phyloP scores from a whole-genome alignment of 2,888 invertebrate species.

The Parasteatoda lunata region DNA sequence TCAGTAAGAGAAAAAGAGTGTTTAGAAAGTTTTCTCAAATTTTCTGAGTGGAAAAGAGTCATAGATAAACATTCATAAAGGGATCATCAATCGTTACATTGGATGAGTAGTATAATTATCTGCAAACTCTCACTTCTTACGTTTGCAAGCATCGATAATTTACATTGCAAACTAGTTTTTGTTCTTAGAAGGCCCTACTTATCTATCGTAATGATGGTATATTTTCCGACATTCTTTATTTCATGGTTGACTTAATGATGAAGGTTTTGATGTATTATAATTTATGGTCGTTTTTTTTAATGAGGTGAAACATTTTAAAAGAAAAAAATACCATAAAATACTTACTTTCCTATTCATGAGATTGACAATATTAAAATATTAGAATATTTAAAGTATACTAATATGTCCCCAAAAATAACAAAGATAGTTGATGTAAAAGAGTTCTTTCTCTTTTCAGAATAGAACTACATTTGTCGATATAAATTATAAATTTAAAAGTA shows the following conservation, averaged over 20 bases:
- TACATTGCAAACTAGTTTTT: constrained; percentile 8
- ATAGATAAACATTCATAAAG: not conserved
- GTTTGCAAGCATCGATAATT: not conserved
- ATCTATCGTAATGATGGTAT: not conserved
- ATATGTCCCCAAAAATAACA: too few relatives aligned
- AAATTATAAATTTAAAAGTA: too few relatives aligned
- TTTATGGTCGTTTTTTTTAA: not conserved
- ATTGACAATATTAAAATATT: too few relatives aligned
- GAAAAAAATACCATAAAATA: too few relatives aligned
- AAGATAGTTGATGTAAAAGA: too few relatives aligned
- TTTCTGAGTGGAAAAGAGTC: not conserved
- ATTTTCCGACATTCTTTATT: not conserved
- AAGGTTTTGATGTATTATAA: not conserved
- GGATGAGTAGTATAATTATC: not conserved
- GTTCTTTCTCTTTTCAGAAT: too few relatives aligned
- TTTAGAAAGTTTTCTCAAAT: not conserved
- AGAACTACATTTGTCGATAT: too few relatives aligned
- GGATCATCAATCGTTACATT: not conserved
- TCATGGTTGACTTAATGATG: not conserved
- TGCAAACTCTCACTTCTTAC: constrained; percentile 8
- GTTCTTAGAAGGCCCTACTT: not conserved
- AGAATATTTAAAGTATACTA: too few relatives aligned
- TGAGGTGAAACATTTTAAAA: not conserved
- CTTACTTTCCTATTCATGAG: too few relatives aligned
- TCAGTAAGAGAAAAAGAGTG: not conserved